Base-by-base conservation (phyloP, 2,113 vertebrate genomes). In the Spea bombifrons region DNA sequence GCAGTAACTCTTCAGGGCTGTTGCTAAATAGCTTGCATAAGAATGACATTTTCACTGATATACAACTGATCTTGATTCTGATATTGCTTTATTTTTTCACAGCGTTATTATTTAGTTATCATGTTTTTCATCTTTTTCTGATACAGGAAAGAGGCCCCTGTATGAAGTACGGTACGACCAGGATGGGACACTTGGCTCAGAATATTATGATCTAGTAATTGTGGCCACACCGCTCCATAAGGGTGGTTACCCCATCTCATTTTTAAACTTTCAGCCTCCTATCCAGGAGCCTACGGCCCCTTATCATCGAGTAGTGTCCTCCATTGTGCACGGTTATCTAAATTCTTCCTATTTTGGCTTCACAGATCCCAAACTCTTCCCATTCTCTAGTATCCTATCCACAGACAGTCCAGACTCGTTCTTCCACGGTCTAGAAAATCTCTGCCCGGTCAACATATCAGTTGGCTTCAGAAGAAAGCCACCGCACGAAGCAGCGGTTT, bases 311-410 rank as follows among this genome's bases (percentile, higher is more conserved):
- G 94, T 93, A 0, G 89, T 98, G 6, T 90, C 95, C 30, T 97
- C 96, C 0, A 86, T 99, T 71, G 92, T 99, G 79, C 97, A 99
- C 0, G 97, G 97, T 78, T 99, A 99, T 88, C 95, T 99, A 83
- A 99, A 99, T 89, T 96, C 96, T 47, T 94, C 96, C 67, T 95
- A 96, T 87, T 99, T 99, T 0, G 94, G 96, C 73, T 98, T 96
- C 85, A 91, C 92, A 0, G 97, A 99, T 84, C 96, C 97, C 15
- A 96, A 96, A 75, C 93, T 98, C 9, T 99, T 99, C 83, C 97
- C 97, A 0, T 98, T 96, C 0, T 89, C 96, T 76, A 94, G 89
- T 75, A 87, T 99, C 75, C 92, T 99, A 70, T 98, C 97, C 43
- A 96, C 94, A 0, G 95, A 96, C 75, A 88, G 91, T 0, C 92